Conservation (phyloP, 1,140 invertebrate genomes). For the Monomorium pharaonis region DNA sequence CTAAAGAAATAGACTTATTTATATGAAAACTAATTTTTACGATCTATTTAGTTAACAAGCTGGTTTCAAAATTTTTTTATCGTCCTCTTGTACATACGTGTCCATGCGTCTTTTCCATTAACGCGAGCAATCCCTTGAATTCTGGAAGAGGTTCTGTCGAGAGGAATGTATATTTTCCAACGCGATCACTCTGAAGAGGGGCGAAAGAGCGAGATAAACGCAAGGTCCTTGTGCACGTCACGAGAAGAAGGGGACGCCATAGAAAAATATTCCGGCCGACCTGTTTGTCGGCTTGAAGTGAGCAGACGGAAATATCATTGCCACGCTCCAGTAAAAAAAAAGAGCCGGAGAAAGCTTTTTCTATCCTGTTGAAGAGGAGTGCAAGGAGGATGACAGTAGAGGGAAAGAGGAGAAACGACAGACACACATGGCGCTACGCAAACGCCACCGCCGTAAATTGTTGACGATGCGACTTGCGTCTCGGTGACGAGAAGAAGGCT, state of each 20-base stretch:
- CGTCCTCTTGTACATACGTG: background rate
- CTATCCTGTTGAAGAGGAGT: slow-evolving; percentile 18
- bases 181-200: background rate
- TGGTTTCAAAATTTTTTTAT: background rate
- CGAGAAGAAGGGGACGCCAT: slow-evolving; percentile 34
- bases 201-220: background rate
- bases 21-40: background rate
- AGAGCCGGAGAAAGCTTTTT: slow-evolving; percentile 41
- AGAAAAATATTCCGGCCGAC: slow-evolving; percentile 67
- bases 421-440: slow-evolving; percentile 82
- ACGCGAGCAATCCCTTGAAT: slow-evolving; percentile 17
- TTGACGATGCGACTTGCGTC: slow-evolving; percentile 70
- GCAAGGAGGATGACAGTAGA: slow-evolving; percentile 18
- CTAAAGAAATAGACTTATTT: background rate
- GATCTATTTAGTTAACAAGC: background rate
- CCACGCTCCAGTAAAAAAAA: slow-evolving; percentile 68
- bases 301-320: slow-evolving; percentile 73
- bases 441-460: slow-evolving; percentile 74
- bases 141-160: slow-evolving; percentile 3
- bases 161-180: slow-evolving; percentile 49
- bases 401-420: slow-evolving; percentile 66
- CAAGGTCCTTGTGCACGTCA: slow-evolving; percentile 28
- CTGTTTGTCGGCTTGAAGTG: slow-evolving; percentile 61
- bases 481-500: slow-evolving; percentile 35
- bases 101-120: background rate